A percentile compares a stretch with the other conserved stretches of the same genome.
Evolutionary conservation across 2,113 vertebrate species (phyloP).

Genomic region (Sitta europaea): DNA sequence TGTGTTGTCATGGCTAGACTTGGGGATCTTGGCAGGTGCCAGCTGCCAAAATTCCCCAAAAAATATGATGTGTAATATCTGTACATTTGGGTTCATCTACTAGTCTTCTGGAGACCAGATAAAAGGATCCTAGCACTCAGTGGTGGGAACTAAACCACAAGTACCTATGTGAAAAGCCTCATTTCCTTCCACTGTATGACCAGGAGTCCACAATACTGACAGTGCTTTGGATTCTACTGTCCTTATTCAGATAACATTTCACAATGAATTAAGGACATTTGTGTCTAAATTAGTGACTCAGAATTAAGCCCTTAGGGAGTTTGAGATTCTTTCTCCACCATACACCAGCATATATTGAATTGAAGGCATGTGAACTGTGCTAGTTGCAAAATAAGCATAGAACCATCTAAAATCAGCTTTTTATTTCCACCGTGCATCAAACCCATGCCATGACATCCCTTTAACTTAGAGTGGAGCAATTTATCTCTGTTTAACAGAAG

Average conservation of each 20-base stretch:
- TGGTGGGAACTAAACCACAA: not conserved
- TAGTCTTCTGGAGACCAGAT: not conserved
- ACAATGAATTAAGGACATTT: not conserved
- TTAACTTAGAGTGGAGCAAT: not conserved
- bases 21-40: not conserved
- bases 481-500: constrained; percentile 25
- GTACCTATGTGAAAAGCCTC: not conserved
- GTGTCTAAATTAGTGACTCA: not conserved
- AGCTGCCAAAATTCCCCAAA: not conserved
- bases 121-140: not conserved
- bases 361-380: not conserved
- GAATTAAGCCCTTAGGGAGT: not conserved
- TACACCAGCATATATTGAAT: not conserved
- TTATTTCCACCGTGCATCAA: not conserved
- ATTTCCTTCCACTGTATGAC: not conserved
- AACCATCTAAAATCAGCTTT: not conserved
- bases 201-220: not conserved
- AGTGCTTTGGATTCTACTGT: not conserved
- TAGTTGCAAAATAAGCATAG: not conserved
- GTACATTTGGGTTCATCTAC: not conserved
- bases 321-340: not conserved
- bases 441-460: not conserved
- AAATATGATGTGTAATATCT: not conserved
- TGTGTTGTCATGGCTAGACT: not conserved
- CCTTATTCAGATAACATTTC: not conserved